These are phyloP conservation scores for Xestia xanthographa DNA, from an alignment of 2,888 invertebrate species.

Conservation along the genomic window DNA sequence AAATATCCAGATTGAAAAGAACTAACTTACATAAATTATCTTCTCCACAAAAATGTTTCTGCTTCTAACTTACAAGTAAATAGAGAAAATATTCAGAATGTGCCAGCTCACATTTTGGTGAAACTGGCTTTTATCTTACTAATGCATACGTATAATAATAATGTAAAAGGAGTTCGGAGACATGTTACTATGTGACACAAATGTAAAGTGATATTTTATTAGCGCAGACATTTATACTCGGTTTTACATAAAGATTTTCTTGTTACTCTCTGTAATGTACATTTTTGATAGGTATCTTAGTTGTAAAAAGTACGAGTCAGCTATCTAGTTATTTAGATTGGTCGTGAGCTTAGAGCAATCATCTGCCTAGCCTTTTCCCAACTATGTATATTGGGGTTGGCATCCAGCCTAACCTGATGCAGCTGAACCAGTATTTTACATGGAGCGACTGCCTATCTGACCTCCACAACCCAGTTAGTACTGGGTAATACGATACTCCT, in stretches of 20 bases:
- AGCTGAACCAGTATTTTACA: too few relatives aligned
- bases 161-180: constrained; percentile 21
- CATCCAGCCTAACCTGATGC: too few relatives aligned
- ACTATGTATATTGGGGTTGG: too few relatives aligned
- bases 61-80: not conserved
- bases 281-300: not conserved
- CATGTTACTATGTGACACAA: constrained; percentile 34
- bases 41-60: constrained; percentile 4
- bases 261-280: constrained; percentile 17
- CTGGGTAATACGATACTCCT: too few relatives aligned
- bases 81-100: not conserved
- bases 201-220: constrained; percentile 43
- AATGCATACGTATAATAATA: constrained; percentile 54
- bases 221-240: constrained; percentile 20
- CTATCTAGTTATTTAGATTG: constrained; percentile 4
- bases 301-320: not conserved
- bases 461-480: too few relatives aligned
- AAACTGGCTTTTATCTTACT: constrained; percentile 33
- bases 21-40: constrained; percentile 24
- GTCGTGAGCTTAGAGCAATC: not conserved
- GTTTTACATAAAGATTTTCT: constrained; percentile 22
- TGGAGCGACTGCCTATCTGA: too few relatives aligned
- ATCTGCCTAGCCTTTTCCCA: too few relatives aligned
- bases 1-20: not conserved
- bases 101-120: not conserved